Conservation (phyloP, 1,140 invertebrate genomes). For the Brachionus asplanchnoidis region DNA sequence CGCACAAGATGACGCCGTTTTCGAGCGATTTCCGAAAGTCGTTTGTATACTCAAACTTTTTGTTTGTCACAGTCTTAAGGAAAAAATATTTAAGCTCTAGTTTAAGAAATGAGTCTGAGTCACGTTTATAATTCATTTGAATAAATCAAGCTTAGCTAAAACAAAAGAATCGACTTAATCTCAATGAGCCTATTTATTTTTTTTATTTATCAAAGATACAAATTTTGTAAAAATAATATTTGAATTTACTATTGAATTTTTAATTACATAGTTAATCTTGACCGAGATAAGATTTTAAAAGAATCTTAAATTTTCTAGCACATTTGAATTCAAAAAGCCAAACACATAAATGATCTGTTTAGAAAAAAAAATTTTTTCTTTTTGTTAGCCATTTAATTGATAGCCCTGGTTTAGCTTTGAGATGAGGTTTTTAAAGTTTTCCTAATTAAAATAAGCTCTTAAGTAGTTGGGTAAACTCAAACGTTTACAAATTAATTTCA, state of each 20-base stretch:
- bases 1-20: slow-evolving; percentile 54
- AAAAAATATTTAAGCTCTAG: slow-evolving; percentile 38
- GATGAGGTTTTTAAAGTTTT: neutral
- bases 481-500: neutral
- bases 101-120: neutral
- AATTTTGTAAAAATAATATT: slow-evolving; percentile 3
- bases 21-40: slow-evolving; percentile 53
- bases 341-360: neutral
- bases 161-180: neutral
- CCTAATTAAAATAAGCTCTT: neutral
- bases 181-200: neutral
- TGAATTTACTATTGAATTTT: neutral
- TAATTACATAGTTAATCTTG: neutral
- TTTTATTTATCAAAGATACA: neutral
- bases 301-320: neutral
- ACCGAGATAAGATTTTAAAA: neutral
- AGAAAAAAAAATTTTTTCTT: neutral
- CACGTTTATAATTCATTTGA: neutral
- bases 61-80: slow-evolving; percentile 51
- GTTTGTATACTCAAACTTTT: slow-evolving; percentile 51
- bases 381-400: neutral
- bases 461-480: neutral
- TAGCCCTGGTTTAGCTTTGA: neutral
- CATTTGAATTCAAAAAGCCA: neutral
- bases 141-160: neutral